Evolutionary conservation across 2,888 invertebrate species (phyloP), one percentile per base, ranked within the genome.

Genomic region (Orthonychiurus folsomi): DNA sequence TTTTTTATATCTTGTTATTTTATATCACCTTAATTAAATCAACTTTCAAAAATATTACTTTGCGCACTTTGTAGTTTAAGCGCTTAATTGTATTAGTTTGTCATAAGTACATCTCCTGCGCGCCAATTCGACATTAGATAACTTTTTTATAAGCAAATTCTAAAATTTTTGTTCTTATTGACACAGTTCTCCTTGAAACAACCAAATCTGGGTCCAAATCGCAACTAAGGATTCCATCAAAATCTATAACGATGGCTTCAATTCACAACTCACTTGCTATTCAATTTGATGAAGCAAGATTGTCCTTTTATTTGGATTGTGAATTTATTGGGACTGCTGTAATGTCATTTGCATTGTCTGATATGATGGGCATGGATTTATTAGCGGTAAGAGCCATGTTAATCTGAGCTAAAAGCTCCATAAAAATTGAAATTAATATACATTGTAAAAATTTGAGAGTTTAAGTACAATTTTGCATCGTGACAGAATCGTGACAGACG

Each of bases 231-330:
- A 66, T 72, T 28, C 72, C 72, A 27, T 66, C 72, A 2, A 69
- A 63, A 37, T 70, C 66, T 27, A 58, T 84, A 56, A 77, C 81
- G 56, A 80, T 81, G 23, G 79, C 80, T 1, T 79, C 81, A 2
- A 75, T 83, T 0, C 78, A 85, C 2, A 78, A 83, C 61, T 83
- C 83, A 15, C 77, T 86, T 25, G 78, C 84, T 50, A 73, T 84
- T 55, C 75, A 78, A 15, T 78, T 84, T 1, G 79, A 80, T 69
- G 84, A 84, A 73, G 81, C 82, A 1, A 81, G 81, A 67, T 81
- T 86, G 23, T 83, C 83, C 69, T 76, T 88, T 27, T 83, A 83
- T 71, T 80, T 84, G 2, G 85, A 86, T 71, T 88, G 87, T 74
- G 79, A 80, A 26, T 79, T 82, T 1, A 81, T 85, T 64, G 86